These are phyloP conservation scores for Regulus satrapa DNA, from an alignment of 2,113 vertebrate species.

Conservation along the genomic window DNA sequence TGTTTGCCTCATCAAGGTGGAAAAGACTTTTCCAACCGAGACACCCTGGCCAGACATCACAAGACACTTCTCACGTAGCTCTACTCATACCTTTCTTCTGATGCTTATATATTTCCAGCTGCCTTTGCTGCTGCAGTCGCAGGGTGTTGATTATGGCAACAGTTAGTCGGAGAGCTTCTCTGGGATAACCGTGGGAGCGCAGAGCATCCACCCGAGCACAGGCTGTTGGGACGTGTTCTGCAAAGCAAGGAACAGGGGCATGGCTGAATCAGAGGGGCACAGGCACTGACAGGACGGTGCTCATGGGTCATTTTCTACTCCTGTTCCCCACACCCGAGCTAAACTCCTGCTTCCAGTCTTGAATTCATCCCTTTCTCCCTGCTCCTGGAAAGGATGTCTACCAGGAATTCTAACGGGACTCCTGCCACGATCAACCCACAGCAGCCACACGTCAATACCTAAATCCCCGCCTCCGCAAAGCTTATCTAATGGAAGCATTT, in stretches of 20 bases:
- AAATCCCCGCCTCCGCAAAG: neutral
- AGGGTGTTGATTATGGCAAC: constrained; percentile 97
- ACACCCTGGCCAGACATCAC: neutral
- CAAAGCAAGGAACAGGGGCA: neutral
- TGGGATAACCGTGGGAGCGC: constrained; percentile 95
- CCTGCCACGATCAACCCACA: neutral
- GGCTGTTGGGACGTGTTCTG: constrained; percentile 96
- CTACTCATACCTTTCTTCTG: constrained; percentile 92
- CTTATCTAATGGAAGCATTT: neutral
- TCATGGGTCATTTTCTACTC: neutral
- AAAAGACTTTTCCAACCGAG: neutral
- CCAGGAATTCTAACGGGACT: neutral
- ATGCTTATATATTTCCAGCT: constrained; percentile 98
- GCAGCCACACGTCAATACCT: neutral
- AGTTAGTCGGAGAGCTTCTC: constrained; percentile 92
- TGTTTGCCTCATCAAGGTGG: neutral
- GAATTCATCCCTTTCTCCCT: neutral
- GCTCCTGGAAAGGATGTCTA: neutral
- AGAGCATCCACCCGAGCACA: constrained; percentile 95
- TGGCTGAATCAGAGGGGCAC: neutral
- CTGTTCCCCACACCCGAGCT: neutral
- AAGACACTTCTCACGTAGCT: neutral
- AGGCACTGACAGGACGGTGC: neutral
- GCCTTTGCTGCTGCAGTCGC: constrained; percentile 92
- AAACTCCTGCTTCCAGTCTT: neutral